These are phyloP conservation scores for Aegithalos caudatus DNA, from an alignment of 2,113 vertebrate genomes.

Conservation along the genomic window DNA sequence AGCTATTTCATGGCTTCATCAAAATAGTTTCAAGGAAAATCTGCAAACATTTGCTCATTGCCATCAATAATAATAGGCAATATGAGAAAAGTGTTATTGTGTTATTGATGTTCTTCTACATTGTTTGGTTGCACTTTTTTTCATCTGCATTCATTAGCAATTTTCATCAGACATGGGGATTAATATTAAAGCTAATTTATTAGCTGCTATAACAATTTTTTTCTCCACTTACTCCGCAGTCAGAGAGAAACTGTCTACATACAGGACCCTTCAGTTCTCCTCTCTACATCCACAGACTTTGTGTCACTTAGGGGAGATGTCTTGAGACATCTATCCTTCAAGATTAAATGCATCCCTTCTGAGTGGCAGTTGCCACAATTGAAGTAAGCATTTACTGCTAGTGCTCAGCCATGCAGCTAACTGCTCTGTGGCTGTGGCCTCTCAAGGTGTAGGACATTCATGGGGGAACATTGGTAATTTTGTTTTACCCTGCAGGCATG, in stretches of 20 bases:
- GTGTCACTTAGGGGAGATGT: constrained; percentile 44
- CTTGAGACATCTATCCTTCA: constrained; percentile 72
- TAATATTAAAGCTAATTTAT: background rate
- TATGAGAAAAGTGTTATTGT: background rate
- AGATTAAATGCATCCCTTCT: constrained; percentile 70
- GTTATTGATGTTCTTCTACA: background rate
- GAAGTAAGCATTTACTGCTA: constrained; percentile 74
- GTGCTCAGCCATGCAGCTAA: constrained; percentile 80
- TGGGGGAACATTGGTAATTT: constrained; percentile 75
- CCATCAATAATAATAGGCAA: background rate
- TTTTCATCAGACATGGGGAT: background rate
- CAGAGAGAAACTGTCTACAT: background rate
- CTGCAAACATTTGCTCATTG: background rate
- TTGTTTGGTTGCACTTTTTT: background rate
- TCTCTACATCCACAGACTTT: constrained; percentile 16
- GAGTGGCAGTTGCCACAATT: constrained; percentile 74
- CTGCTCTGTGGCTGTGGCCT: constrained; percentile 73
- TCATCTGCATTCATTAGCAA: background rate
- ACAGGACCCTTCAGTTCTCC: background rate
- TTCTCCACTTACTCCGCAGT: background rate
- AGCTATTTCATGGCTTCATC: background rate
- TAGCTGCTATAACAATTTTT: background rate
- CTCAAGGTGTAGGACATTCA: constrained; percentile 76
- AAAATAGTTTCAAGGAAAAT: background rate
- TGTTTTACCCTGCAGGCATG: constrained; percentile 77